Base-by-base conservation (phyloP, 2,113 vertebrate species). In the Dendropsophus ebraccatus region DNA sequence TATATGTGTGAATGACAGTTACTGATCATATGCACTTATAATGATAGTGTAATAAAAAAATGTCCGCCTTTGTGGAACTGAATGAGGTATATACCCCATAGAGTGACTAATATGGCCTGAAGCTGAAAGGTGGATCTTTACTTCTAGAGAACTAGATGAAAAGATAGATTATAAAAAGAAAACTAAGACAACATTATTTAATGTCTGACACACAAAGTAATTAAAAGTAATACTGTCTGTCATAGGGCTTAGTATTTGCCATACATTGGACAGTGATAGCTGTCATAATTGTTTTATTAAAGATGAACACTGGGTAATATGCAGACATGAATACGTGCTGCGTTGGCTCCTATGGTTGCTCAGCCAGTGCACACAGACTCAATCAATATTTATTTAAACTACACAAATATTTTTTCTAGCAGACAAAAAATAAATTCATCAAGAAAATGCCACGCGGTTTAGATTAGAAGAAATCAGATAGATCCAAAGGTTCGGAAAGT, bases 361-460 rank as follows among this genome's bases (percentile, higher is more conserved):
- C 32, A 60, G 25, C 9, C 19, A 58, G 60, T 35, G 52, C 8
- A 41, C 52, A 79, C 52, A 79, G 30, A 25, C 14, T 37, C 52
- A 79, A 25, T 56, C 37, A 58, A 79, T 79, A 79, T 58, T 79
- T 79, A 79, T 60, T 52, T n/a, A 79, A 60, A 37, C 52, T 60
- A 41, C 12, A 35, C 54, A 79, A 79, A 79, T 52, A 79, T 79
- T 79, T 49, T 76, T 35, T 1, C 21, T 5, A 56, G 52, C 76
- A 56, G 19, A 41, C 52, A 79, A 19, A 32, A 37, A 60, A 79
- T 37, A 58, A 58, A 78, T 76, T 14, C 16, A 76, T 76, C 30
- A 78, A 58, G 21, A 28, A 58, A 37, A 35, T 78, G 32, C 19
- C 14, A 28, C n/a, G 30, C 28, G 28, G 30, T 37, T 35, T 56